phyloP scores from a whole-genome alignment of 2,797 vertebrate species.

The Halcyon smyrnensis region DNA sequence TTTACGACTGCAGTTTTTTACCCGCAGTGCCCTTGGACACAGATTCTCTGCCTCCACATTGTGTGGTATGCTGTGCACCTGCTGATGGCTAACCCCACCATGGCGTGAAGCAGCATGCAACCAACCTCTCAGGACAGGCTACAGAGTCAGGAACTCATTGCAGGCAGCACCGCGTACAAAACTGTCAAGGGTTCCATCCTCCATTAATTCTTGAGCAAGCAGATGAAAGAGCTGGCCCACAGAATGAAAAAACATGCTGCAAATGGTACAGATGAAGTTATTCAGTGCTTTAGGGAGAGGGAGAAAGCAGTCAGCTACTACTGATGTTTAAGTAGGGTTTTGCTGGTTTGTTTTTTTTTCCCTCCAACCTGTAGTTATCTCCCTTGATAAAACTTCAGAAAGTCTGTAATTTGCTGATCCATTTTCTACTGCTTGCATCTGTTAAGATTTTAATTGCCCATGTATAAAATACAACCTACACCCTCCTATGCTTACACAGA shows the following conservation, averaged over 20 bases:
- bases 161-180: not conserved
- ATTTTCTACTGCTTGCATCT: not conserved
- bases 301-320: not conserved
- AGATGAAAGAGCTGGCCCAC: not conserved
- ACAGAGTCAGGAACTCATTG: not conserved
- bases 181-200: not conserved
- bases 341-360: no score
- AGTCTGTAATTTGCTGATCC: not conserved
- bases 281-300: not conserved
- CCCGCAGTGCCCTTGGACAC: slow-evolving; percentile 31
- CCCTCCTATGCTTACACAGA: not conserved
- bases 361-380: not conserved
- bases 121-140: not conserved
- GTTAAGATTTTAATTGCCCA: not conserved
- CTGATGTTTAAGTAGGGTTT: not conserved
- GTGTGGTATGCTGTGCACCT: slow-evolving; percentile 34
- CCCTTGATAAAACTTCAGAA: not conserved
- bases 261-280: not conserved
- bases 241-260: not conserved
- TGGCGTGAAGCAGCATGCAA: accelerated
- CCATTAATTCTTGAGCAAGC: not conserved
- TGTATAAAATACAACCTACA: not conserved
- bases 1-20: not conserved
- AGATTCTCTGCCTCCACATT: slow-evolving; percentile 22
- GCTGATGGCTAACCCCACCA: slow-evolving; percentile 3